Evolutionary conservation across 2,113 vertebrate species (phyloP).

Genomic region (Chloropsis cyanopogon): DNA sequence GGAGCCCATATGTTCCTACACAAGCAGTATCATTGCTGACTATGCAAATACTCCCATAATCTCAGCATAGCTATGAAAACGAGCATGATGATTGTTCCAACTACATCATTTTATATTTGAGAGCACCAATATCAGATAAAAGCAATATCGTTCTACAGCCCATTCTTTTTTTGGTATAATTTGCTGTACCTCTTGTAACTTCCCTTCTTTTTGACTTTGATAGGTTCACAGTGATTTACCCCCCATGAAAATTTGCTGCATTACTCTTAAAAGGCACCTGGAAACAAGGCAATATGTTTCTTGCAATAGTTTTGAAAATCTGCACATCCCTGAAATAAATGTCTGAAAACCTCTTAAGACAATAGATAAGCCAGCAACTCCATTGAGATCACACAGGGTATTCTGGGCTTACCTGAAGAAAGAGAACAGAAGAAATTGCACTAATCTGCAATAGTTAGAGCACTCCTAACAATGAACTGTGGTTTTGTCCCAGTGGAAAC

Average conservation of each 20-base stretch:
- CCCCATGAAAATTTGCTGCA: not conserved
- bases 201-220: not conserved
- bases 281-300: not conserved
- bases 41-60: not conserved
- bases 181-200: not conserved
- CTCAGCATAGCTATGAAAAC: not conserved
- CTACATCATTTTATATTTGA: not conserved
- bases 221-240: not conserved
- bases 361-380: constrained; percentile 33
- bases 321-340: constrained; percentile 9
- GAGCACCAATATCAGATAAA: not conserved
- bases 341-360: not conserved
- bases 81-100: not conserved
- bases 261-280: not conserved
- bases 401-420: constrained; percentile 11
- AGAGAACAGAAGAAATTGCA: not conserved
- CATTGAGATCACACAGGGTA: not conserved
- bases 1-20: not conserved
- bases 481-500: constrained; percentile 27
- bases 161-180: not conserved
- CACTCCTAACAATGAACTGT: not conserved
- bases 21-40: not conserved
- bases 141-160: not conserved
- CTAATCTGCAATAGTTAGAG: not conserved
- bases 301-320: constrained; percentile 27